These are phyloP conservation scores for Augochlorella aurata DNA, from an alignment of 2,888 invertebrate genomes.

Conservation along the genomic window DNA sequence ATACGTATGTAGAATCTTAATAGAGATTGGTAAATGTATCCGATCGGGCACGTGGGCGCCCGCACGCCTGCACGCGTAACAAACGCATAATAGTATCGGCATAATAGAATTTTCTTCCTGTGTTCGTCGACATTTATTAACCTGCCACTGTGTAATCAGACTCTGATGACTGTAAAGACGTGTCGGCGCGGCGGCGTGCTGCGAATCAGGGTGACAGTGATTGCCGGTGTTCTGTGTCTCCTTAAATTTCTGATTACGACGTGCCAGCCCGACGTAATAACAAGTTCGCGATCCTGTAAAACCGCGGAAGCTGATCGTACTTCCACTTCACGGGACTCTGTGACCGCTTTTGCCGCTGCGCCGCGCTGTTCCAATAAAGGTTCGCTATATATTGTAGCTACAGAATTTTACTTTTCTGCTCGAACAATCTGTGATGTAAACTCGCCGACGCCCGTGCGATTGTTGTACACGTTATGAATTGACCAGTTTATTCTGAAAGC, in stretches of 20 bases:
- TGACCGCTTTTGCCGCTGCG: background rate
- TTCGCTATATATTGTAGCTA: too few species aligned
- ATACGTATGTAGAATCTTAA: background rate
- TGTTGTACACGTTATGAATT: background rate
- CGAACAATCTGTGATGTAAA: background rate
- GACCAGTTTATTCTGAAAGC: too few species aligned
- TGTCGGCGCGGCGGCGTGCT: background rate
- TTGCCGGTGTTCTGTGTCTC: slow-evolving; percentile 17
- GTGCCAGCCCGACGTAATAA: slow-evolving; percentile 22
- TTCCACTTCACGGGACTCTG: background rate
- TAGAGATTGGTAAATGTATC: background rate
- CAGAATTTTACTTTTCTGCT: background rate
- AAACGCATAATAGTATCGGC: background rate
- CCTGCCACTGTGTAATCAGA: slow-evolving; percentile 7
- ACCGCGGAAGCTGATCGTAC: slow-evolving; percentile 13
- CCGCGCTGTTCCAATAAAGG: background rate
- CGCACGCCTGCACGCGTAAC: background rate
- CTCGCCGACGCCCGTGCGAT: background rate
- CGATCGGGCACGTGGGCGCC: background rate
- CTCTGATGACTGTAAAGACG: slow-evolving; percentile 5
- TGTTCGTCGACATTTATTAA: slow-evolving; percentile 18
- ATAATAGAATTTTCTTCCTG: slow-evolving; percentile 4
- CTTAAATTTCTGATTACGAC: slow-evolving; percentile 24
- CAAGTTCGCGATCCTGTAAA: slow-evolving; percentile 10
- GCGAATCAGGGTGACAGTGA: slow-evolving; percentile 19